These are phyloP conservation scores for Apamea crenata DNA, from an alignment of 2,888 invertebrate genomes.

Conservation along the genomic window DNA sequence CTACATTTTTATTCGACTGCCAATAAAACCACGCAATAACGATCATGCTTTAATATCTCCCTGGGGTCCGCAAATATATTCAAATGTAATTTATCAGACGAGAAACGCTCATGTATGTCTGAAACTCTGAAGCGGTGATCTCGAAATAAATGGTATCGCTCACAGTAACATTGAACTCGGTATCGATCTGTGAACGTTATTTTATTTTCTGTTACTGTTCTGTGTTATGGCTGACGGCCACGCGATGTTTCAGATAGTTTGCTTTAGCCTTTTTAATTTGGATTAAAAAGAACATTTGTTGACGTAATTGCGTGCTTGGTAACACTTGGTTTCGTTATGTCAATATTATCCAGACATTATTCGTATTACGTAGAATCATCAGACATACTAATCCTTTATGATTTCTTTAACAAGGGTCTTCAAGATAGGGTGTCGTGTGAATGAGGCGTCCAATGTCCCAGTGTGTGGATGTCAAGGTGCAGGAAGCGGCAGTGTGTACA, in stretches of 20 bases:
- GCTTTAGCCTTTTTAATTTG: conserved; percentile 52
- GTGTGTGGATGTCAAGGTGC: conserved; percentile 62
- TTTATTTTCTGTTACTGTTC: conserved; percentile 47
- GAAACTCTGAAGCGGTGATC: conserved; percentile 29
- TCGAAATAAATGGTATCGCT: conserved; percentile 27
- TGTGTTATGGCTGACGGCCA: conserved; percentile 48
- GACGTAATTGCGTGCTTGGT: conserved; percentile 48
- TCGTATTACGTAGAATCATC: not conserved
- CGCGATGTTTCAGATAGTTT: conserved; percentile 44
- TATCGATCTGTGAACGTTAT: conserved; percentile 48
- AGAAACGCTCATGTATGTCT: conserved; percentile 23
- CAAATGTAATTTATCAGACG: conserved; percentile 70
- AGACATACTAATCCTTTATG: not conserved
- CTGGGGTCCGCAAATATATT: conserved; percentile 73
- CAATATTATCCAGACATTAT: not conserved
- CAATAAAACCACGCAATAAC: conserved; percentile 76
- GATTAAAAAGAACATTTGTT: conserved; percentile 25
- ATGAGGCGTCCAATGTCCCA: conserved; percentile 36
- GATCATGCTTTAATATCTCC: conserved; percentile 73
- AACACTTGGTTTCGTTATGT: conserved; percentile 32
- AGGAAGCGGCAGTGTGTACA: conserved; percentile 68
- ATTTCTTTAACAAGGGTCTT: not conserved
- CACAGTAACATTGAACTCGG: conserved; percentile 55
- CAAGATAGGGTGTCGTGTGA: conserved; percentile 33
- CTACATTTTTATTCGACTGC: conserved; percentile 71